Base-by-base conservation (phyloP, 2,797 vertebrate species). In the Sebastes jordani region DNA sequence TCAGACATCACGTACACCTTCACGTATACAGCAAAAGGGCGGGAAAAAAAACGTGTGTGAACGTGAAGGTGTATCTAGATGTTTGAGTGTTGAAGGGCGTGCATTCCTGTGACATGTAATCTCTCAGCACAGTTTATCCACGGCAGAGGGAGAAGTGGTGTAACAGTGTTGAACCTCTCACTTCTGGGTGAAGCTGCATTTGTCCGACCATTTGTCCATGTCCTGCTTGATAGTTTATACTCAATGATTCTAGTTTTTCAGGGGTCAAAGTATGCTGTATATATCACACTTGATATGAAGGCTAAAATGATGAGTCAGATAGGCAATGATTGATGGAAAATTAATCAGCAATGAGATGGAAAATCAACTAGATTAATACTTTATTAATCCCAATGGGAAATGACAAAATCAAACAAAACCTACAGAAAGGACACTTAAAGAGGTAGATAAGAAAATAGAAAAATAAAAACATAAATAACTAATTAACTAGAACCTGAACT, bases 71-170 rank as follows among this genome's bases (percentile, higher is more conserved):
- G 36, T 7, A 16, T 49, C n/a, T 68, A 7, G 42, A 42, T 77
- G 83, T 84, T 65, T 80, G 71, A 56, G 85, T n/a, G 63, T 79
- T 72, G 80, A 85, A 86, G 78, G 84, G 67, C 55, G 16, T 13
- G 78, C 86, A 80, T 89, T 89, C 89, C 81, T 80, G 61, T 65
- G 76, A 86, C 71, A 76, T 68, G 81, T 79, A 76, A 83, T 82
- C 72, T 78, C 60, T 76, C 75, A 5, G 87, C 71, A 82, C 85
- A 86, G 78, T 85, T 86, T 76, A 82, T 90, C 84, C 82, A 71
- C 65, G 49, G 73, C 81, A 16, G 59, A 38, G 65, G 49, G 83
- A 76, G 78, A 69, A 27, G 63, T n/a, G 56, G 23, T 62, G 66
- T 18, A 29, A 62, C 66, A 0, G 66, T 6, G 83, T 38, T 23